Percentiles rank a stretch among this genome's conserved stretches.
Conservation (phyloP, 2,888 invertebrate species). For the Neoaliturus tenellus region DNA sequence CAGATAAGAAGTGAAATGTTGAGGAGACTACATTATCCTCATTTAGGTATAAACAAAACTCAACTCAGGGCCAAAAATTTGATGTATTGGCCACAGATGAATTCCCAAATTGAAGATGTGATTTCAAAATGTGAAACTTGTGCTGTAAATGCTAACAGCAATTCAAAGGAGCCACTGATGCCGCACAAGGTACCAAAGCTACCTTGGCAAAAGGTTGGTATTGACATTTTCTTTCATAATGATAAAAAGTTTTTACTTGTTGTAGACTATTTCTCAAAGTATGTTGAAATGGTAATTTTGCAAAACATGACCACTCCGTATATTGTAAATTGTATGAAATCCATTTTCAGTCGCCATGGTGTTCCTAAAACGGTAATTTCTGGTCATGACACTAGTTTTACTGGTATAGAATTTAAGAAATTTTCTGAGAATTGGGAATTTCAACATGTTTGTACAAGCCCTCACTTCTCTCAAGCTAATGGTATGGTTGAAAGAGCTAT, state of each 20-base stretch:
- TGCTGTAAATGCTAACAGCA: neutral
- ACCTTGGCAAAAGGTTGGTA: conserved; percentile 27
- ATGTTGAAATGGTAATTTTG: neutral
- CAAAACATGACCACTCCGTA: neutral
- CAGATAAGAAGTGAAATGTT: conserved; percentile 44
- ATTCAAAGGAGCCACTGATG: conserved; percentile 19
- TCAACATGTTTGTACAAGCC: conserved; percentile 17
- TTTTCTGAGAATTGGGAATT: conserved; percentile 33
- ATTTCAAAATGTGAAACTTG: conserved; percentile 36
- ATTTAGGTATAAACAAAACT: conserved; percentile 24
- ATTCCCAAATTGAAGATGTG: conserved; percentile 24
- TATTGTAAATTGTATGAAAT: conserved; percentile 16
- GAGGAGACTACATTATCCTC: conserved; percentile 32
- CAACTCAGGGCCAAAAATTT: conserved; percentile 15
- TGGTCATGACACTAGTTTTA: neutral
- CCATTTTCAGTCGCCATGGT: conserved; percentile 26
- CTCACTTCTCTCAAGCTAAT: conserved; percentile 21
- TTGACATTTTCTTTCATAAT: conserved; percentile 12
- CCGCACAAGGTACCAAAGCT: neutral
- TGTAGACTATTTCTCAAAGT: conserved; percentile 38
- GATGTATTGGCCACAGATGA: conserved; percentile 34
- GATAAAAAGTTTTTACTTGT: conserved; percentile 30
- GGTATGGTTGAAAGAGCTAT: conserved; percentile 41
- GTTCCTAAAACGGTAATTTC: conserved; percentile 8
- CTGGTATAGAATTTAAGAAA: neutral